Percentiles rank a stretch among this genome's conserved stretches.
phyloP scores from a whole-genome alignment of 2,113 vertebrate species.

The Microcebus lehilahytsara region DNA sequence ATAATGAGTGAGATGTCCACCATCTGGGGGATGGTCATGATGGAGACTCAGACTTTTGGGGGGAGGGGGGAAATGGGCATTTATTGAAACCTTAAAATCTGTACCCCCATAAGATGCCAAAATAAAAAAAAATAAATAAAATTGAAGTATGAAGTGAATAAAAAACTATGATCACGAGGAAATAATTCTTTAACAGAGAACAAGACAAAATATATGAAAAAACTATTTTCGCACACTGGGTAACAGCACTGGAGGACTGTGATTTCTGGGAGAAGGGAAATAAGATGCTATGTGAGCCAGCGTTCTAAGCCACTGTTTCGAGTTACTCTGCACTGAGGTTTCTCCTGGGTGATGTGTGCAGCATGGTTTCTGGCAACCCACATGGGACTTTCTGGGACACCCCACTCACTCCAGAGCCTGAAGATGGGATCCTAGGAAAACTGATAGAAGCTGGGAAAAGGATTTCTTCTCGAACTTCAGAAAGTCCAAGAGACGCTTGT shows the following conservation, averaged over 20 bases:
- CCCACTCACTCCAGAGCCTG: neutral
- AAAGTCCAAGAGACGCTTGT: constrained; percentile 88
- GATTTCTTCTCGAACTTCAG: constrained; percentile 89
- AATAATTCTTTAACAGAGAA: too few species aligned
- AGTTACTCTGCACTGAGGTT: neutral
- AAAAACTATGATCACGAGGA: too few species aligned
- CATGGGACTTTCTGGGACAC: neutral
- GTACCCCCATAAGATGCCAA: too few species aligned
- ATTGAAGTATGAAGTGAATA: too few species aligned
- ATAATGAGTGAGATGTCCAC: too few species aligned
- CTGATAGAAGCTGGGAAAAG: neutral
- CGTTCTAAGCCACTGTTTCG: neutral
- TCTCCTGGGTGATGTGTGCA: neutral
- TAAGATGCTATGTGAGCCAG: neutral
- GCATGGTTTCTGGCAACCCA: neutral
- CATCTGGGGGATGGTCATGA: too few species aligned
- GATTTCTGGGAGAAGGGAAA: neutral
- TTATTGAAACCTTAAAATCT: too few species aligned
- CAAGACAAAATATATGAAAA: neutral
- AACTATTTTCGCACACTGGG: neutral
- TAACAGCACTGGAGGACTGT: neutral
- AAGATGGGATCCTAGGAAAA: neutral
- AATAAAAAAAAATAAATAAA: too few species aligned
- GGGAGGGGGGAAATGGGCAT: too few species aligned
- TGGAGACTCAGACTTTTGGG: too few species aligned